Percentiles rank a stretch among this genome's conserved stretches.
Evolutionary conservation across 2,113 vertebrate genomes (phyloP).

Genomic region (Platycercus adscitus): DNA sequence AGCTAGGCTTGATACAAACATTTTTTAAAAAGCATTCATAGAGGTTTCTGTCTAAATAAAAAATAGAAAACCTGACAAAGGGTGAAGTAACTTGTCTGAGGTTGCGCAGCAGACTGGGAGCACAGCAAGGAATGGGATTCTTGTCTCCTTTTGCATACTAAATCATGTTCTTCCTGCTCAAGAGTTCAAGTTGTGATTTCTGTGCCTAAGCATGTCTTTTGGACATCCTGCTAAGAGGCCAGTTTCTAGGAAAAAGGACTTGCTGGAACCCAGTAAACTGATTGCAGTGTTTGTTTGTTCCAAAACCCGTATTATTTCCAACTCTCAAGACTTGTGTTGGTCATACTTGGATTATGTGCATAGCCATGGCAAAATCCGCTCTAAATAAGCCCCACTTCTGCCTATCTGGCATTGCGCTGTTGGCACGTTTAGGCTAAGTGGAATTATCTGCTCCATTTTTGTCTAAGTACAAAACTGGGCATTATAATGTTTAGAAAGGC

Average conservation of each 20-base stretch:
- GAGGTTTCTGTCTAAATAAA: background rate
- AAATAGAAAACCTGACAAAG: background rate
- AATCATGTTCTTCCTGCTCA: background rate
- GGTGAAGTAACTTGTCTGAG: background rate
- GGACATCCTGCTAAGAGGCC: background rate
- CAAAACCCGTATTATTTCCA: background rate
- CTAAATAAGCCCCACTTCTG: background rate
- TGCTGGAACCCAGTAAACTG: background rate
- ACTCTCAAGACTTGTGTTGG: background rate
- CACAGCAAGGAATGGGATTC: background rate
- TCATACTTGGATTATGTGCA: background rate
- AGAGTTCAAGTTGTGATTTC: background rate
- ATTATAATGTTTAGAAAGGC: background rate
- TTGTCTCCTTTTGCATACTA: background rate
- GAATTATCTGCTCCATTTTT: background rate
- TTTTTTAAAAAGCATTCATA: background rate
- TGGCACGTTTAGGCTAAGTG: background rate
- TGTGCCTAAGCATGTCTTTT: background rate
- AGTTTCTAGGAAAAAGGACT: slow-evolving; percentile 18
- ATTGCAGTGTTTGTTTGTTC: background rate
- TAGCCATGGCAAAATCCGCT: background rate
- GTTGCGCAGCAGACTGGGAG: background rate
- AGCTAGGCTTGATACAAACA: background rate
- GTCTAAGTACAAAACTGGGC: background rate
- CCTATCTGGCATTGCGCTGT: background rate